These are phyloP conservation scores for Pangasius larnaudii DNA, from an alignment of 2,797 vertebrate genomes.

Conservation along the genomic window DNA sequence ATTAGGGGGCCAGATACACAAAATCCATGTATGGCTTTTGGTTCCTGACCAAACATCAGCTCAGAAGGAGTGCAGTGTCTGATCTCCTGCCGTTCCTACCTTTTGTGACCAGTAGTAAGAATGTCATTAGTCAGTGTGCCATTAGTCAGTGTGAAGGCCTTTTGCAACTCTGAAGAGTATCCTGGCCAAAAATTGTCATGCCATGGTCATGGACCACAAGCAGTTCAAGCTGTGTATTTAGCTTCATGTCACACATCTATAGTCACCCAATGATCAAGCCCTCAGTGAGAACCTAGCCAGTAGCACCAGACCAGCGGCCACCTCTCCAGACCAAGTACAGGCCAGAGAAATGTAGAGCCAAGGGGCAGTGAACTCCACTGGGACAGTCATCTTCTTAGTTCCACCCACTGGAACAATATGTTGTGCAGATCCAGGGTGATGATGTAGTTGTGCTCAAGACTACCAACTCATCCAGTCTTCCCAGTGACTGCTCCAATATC, in stretches of 20 bases:
- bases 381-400: neutral
- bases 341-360: neutral
- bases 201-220: neutral
- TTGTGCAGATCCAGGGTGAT: neutral
- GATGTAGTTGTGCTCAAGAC: neutral
- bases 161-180: neutral
- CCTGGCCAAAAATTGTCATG: neutral
- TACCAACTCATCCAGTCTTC: no score
- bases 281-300: neutral
- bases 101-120: neutral
- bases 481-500: neutral
- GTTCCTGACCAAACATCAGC: neutral
- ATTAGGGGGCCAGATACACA: neutral
- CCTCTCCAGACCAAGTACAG: neutral
- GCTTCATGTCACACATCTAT: neutral
- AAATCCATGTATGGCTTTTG: neutral
- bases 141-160: neutral
- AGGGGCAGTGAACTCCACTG: neutral
- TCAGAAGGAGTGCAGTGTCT: neutral
- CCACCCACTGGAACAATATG: neutral
- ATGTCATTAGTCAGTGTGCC: neutral
- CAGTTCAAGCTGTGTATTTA: neutral
- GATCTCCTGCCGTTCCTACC: neutral
- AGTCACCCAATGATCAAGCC: neutral
- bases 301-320: neutral